Evolutionary conservation across 2,797 vertebrate genomes (phyloP).

Genomic region (Tiaroga cobitis): DNA sequence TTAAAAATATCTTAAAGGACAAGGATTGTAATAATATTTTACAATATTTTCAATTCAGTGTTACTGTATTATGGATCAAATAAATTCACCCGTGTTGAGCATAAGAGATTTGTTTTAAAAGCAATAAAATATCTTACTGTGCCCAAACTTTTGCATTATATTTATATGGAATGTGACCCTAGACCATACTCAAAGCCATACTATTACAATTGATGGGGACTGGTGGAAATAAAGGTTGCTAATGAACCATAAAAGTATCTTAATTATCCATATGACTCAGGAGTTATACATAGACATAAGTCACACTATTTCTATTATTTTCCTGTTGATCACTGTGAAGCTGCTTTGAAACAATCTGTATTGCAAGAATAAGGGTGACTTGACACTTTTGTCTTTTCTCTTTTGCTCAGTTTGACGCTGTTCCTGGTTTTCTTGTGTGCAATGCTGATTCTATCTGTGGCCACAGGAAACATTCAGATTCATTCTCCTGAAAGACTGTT

Average conservation of each 20-base stretch:
- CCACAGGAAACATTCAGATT: conserved; percentile 72
- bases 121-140: background rate
- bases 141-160: background rate
- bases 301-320: too few species aligned
- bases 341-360: too few species aligned
- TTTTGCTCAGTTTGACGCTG: conserved; percentile 77
- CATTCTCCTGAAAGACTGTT: conserved; percentile 76
- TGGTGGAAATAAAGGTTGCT: background rate
- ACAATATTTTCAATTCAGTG: background rate
- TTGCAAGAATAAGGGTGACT: background rate
- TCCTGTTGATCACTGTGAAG: too few species aligned
- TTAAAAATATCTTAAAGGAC: background rate
- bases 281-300: background rate
- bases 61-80: background rate
- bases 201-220: background rate
- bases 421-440: conserved; percentile 76
- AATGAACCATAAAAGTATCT: background rate
- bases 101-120: background rate
- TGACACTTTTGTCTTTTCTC: background rate
- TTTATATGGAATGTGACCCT: background rate
- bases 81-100: background rate
- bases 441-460: conserved; percentile 79
- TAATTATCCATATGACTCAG: background rate
- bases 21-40: background rate
- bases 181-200: background rate